phyloP scores from a whole-genome alignment of 1,140 invertebrate genomes.

The Coenobita brevimanus region DNA sequence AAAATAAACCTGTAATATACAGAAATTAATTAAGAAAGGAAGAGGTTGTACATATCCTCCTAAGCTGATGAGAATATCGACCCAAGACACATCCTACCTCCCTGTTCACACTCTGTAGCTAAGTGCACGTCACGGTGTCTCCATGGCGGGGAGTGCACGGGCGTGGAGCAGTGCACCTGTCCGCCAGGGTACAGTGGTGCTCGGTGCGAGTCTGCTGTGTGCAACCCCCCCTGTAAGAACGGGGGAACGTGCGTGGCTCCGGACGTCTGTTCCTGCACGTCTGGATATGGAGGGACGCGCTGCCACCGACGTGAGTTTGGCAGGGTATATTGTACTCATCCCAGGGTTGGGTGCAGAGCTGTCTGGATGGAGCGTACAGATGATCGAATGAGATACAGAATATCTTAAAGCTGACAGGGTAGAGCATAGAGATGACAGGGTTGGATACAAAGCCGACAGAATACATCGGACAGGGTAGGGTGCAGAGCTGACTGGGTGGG shows the following conservation, averaged over 20 bases:
- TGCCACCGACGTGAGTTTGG: conserved; percentile 53
- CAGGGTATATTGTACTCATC: no score
- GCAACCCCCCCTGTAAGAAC: conserved; percentile 36
- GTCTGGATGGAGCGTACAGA: no score
- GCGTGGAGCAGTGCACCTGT: conserved; percentile 40
- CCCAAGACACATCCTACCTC: no score
- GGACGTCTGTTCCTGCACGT: conserved; percentile 49
- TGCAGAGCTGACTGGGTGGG: no score
- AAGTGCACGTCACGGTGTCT: conserved; percentile 45
- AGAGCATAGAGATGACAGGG: not conserved
- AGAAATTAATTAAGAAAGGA: no score
- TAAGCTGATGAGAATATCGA: no score
- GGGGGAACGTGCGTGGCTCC: conserved; percentile 50
- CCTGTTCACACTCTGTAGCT: no score
- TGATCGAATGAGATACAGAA: not conserved
- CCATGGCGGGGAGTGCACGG: conserved; percentile 59
- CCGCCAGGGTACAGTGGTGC: conserved; percentile 39
- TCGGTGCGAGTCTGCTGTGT: conserved; percentile 54
- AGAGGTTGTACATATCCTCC: no score
- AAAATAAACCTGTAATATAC: no score
- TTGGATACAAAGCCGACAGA: not conserved
- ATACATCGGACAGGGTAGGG: not conserved
- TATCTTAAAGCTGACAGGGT: not conserved
- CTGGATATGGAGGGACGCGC: conserved; percentile 34
- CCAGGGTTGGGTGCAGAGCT: no score